These are phyloP conservation scores for Uloborus plumipes DNA, from an alignment of 2,888 invertebrate species.

Conservation along the genomic window DNA sequence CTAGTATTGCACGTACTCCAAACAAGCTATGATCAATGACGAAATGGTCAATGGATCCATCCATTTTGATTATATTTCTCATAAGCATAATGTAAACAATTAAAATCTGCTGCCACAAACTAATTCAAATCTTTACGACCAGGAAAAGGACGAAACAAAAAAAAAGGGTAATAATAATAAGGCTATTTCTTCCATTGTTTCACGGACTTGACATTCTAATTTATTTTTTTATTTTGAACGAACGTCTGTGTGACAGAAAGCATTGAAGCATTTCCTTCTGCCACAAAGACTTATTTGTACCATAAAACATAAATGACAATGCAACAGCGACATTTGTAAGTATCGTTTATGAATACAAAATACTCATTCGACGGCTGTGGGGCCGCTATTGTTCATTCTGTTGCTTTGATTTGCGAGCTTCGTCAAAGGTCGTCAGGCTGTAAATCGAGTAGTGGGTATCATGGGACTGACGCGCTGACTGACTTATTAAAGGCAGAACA, in stretches of 20 bases:
- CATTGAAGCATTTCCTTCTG: conserved; percentile 41
- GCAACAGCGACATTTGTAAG: conserved; percentile 49
- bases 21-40: too few relatives aligned
- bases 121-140: conserved; percentile 5
- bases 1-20: too few relatives aligned
- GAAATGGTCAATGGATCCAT: not conserved
- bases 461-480: too few relatives aligned
- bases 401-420: conserved; percentile 38
- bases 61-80: not conserved
- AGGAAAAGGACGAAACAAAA: conserved; percentile 9
- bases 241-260: conserved; percentile 37
- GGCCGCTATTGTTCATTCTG: conserved; percentile 51
- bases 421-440: conserved; percentile 41
- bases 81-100: conserved; percentile 23
- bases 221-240: conserved; percentile 53
- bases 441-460: conserved; percentile 32
- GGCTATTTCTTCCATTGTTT: conserved; percentile 31
- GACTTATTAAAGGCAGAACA: conserved; percentile 19
- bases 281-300: conserved; percentile 53
- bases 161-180: conserved; percentile 10
- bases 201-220: conserved; percentile 46
- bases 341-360: conserved; percentile 62
- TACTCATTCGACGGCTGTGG: conserved; percentile 36
- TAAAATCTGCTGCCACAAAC: conserved; percentile 26
- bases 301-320: conserved; percentile 62